Evolutionary conservation across 2,113 vertebrate genomes (phyloP).

Genomic region (Probosciger aterrimus): DNA sequence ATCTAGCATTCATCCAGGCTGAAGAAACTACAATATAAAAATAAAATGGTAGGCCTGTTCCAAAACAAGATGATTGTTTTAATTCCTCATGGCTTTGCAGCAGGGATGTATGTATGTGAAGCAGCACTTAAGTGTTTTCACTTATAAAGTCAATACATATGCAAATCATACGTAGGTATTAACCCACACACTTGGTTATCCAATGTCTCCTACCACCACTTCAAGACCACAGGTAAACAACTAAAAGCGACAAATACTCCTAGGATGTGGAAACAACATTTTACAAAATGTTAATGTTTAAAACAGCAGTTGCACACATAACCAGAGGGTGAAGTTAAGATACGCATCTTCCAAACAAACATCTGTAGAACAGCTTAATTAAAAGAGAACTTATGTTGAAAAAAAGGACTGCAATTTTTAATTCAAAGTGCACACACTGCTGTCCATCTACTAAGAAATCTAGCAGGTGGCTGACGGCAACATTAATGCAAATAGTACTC

Average conservation of each 20-base stretch:
- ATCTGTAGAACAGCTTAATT: neutral
- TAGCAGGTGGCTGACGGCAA: neutral
- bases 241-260: neutral
- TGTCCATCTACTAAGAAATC: neutral
- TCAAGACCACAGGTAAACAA: neutral
- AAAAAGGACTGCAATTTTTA: neutral
- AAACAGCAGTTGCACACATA: neutral
- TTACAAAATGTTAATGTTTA: neutral
- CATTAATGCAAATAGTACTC: neutral
- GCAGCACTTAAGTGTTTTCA: neutral
- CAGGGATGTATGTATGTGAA: neutral
- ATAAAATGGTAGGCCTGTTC: neutral
- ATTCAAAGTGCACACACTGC: neutral
- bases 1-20: neutral
- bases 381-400: neutral
- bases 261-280: neutral
- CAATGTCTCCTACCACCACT: neutral
- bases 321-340: neutral
- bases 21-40: neutral
- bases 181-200: neutral
- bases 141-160: neutral
- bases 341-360: neutral
- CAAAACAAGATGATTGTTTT: neutral
- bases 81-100: neutral
- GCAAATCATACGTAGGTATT: neutral